Base-by-base conservation (phyloP, 2,888 invertebrate species). In the Acrobasis repandana region DNA sequence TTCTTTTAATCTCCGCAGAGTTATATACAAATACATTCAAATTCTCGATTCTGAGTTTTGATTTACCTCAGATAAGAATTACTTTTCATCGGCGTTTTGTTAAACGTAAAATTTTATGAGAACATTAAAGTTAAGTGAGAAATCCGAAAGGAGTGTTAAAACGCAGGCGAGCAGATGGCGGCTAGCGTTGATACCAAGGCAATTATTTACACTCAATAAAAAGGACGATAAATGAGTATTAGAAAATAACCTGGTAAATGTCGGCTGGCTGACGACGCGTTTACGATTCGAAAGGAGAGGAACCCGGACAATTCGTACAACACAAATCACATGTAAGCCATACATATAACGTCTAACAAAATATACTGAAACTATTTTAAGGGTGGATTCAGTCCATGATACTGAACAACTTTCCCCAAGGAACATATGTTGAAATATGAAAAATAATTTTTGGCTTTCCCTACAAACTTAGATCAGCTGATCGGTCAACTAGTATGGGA, bases 161-260 rank as follows among this genome's bases (percentile, higher is more conserved):
- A 82, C 72, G 79, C 80, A 75, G 70, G 78, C 79, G 75, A 81
- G 80, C 89, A 89, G 89, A 89, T 90, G 90, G 82, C 85, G 86
- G 86, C 79, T 79, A 76, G 79, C 85, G 79, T 81, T 87, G 87
- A 86, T 90, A 86, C 89, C 87, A 88, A 87, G 90, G 88, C 90
- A 90, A 91, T 91, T 91, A 91, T 91, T 91, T 91, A 91, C 91
- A 91, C 91, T 90, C 90, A 85, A 91, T 91, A 90, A 91, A 91
- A 90, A 89, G 86, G 86, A 88, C 88, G 79, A 89, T 90, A 91
- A 88, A 88, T 79, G 86, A 85, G 86, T 83, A 85, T 88, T 91
- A 89, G 88, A 85, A 85, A 87, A 85, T 86, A 83, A 80, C 79
- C 82, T 78, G 81, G 79, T 80, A 80, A 85, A 83, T 79, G 75